These are phyloP conservation scores for Heliangelus exortis DNA, from an alignment of 2,797 vertebrate species.

Conservation along the genomic window DNA sequence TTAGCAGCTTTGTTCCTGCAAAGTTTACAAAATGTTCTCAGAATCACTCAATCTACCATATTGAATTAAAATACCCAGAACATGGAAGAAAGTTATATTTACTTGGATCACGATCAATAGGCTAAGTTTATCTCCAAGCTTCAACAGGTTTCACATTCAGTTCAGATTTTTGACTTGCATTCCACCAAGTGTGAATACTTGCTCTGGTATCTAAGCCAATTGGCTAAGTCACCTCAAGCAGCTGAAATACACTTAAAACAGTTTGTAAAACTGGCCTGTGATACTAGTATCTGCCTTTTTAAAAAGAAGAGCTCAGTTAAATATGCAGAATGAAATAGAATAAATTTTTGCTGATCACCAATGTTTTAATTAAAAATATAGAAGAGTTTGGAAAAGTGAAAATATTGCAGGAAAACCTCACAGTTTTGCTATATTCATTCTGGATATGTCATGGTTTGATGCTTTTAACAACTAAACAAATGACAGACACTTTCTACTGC, in stretches of 20 bases:
- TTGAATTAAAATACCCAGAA: not conserved
- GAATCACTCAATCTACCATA: not conserved
- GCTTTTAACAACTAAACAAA: too few relatives aligned
- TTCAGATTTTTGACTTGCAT: conserved; percentile 20
- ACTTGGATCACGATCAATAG: not conserved
- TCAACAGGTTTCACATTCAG: not conserved
- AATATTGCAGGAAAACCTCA: not conserved
- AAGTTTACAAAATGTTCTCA: not conserved
- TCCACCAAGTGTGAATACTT: conserved; percentile 3
- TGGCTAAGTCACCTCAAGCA: not conserved
- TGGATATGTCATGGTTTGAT: not conserved
- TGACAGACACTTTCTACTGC: too few relatives aligned
- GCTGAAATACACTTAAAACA: not conserved
- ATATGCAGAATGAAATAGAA: not conserved
- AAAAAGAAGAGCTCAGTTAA: not conserved
- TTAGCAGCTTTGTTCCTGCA: not conserved
- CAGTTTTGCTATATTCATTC: not conserved
- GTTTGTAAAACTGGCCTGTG: not conserved
- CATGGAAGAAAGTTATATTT: not conserved
- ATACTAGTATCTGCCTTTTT: not conserved
- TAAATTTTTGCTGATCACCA: not conserved
- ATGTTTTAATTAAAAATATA: not conserved
- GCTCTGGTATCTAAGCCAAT: not conserved
- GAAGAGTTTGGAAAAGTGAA: not conserved
- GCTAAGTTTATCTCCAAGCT: not conserved